Evolutionary conservation across 2,797 vertebrate species (phyloP).

Genomic region (Natrix natrix): DNA sequence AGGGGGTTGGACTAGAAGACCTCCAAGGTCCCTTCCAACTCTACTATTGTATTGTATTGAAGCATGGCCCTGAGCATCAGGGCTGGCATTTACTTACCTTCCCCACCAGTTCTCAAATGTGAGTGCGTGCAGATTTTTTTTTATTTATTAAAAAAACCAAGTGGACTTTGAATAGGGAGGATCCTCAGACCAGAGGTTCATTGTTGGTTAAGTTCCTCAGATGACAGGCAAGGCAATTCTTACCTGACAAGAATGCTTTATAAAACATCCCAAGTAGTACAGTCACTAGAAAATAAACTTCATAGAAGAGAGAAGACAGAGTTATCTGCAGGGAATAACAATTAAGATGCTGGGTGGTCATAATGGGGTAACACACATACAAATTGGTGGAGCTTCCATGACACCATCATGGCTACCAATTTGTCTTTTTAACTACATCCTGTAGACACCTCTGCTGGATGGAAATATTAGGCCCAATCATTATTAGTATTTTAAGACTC

Average conservation of each 20-base stretch:
- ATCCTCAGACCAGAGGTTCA: neutral
- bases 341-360: neutral
- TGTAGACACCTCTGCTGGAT: neutral
- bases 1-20: too few species aligned
- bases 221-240: neutral
- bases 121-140: too few species aligned
- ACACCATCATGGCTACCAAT: neutral
- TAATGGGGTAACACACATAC: neutral
- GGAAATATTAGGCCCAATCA: neutral
- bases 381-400: neutral
- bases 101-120: too few species aligned
- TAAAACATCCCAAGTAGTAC: neutral
- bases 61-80: neutral
- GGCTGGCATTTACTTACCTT: too few species aligned
- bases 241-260: neutral
- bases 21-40: too few species aligned
- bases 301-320: neutral
- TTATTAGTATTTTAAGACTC: neutral
- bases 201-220: neutral
- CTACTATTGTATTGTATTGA: too few species aligned
- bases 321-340: neutral
- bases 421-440: neutral
- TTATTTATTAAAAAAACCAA: neutral
- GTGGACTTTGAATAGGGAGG: too few species aligned
- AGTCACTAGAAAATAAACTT: neutral